Conservation (phyloP, 2,797 vertebrate genomes). For the Phataginus tricuspis region DNA sequence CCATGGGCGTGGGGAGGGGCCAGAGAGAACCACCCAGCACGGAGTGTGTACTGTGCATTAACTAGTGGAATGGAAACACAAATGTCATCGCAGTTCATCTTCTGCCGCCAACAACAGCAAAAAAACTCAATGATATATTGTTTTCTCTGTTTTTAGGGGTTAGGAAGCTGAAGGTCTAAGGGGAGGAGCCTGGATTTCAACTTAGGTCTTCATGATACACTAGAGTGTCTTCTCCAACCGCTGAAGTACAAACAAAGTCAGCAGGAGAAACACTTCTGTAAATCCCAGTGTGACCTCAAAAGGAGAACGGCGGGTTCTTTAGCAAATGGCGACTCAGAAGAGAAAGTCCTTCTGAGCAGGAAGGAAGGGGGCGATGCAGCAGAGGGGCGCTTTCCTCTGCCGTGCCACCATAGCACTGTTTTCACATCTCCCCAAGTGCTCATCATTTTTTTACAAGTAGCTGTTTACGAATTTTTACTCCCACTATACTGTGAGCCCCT, state of each 20-base stretch:
- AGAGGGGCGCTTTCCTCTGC: rapidly evolving
- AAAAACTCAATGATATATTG: background rate
- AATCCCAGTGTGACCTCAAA: rapidly evolving
- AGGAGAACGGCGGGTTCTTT: background rate
- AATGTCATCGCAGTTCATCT: background rate
- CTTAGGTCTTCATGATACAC: background rate
- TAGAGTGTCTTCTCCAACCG: background rate
- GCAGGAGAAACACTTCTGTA: background rate
- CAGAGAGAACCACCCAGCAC: rapidly evolving
- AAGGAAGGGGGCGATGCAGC: too few species aligned
- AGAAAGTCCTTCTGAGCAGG: background rate
- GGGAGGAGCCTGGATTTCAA: background rate
- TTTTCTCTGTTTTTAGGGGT: background rate
- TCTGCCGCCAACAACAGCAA: background rate
- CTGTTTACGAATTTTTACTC: background rate
- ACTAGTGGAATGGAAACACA: background rate
- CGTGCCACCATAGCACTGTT: rapidly evolving
- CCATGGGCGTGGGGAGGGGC: rapidly evolving
- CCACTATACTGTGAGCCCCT: background rate
- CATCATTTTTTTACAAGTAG: too few species aligned
- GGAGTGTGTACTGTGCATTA: rapidly evolving
- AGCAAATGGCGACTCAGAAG: background rate
- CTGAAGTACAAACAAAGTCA: background rate
- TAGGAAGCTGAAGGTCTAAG: background rate
- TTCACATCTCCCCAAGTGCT: background rate